Percentiles rank a stretch among this genome's conserved stretches.
Evolutionary conservation across 2,797 vertebrate species (phyloP).

Genomic region (Tolypeutes matacus): DNA sequence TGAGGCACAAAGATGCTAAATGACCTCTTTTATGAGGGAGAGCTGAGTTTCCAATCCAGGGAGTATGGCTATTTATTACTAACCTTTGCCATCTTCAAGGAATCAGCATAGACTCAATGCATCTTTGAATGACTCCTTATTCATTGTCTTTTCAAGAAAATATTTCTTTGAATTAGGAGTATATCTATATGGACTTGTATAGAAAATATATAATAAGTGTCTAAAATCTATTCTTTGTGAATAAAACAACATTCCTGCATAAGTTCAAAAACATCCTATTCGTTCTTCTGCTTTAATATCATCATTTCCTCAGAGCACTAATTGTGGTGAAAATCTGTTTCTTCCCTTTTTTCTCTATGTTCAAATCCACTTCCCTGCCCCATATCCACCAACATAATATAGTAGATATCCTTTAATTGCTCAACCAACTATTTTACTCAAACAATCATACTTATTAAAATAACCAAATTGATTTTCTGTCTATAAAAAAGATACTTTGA

Average conservation of each 20-base stretch:
- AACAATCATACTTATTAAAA: slow-evolving; percentile 74
- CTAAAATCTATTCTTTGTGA: not conserved
- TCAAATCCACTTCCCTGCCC: not conserved
- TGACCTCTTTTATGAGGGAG: not conserved
- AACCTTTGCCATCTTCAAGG: not conserved
- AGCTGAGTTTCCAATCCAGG: not conserved
- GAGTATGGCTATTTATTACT: not conserved
- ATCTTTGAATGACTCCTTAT: not conserved
- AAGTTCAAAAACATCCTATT: not conserved
- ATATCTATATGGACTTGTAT: not conserved
- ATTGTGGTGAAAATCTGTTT: not conserved
- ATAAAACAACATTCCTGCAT: not conserved
- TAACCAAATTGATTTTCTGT: slow-evolving; percentile 76
- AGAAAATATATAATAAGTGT: not conserved
- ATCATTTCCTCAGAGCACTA: not conserved
- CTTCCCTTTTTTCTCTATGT: not conserved
- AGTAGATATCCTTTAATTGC: slow-evolving; percentile 43
- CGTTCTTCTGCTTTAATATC: not conserved
- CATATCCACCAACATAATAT: not conserved
- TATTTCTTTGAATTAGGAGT: not conserved
- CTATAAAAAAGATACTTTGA: slow-evolving; percentile 74
- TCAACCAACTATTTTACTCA: slow-evolving; percentile 65
- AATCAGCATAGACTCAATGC: not conserved
- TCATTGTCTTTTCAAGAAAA: not conserved
- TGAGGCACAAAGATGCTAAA: not conserved